Base-by-base conservation (phyloP, 2,888 invertebrate genomes). In the Odiellus spinosus region DNA sequence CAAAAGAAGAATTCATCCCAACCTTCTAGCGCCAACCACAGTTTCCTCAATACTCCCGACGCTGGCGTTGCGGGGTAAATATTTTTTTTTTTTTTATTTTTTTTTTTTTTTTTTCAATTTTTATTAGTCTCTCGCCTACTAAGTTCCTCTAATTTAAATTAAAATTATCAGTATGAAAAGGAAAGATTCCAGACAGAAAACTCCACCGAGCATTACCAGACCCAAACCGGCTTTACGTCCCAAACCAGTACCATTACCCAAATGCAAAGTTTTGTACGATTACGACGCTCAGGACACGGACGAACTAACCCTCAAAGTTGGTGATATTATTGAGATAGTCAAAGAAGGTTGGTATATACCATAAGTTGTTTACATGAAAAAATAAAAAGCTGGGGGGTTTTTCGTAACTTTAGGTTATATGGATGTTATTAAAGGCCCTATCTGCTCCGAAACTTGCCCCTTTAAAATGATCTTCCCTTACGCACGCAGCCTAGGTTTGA, bases 241-340 rank as follows among this genome's bases (percentile, higher is more conserved):
- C 5, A 61, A 62, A 35, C 63, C 58, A 17, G 61, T 53, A 49
- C 26, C 26, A 6, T 59, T 64, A 46, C 71, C 72, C 20, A 67
- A 67, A 52, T 72, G 71, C 40, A 65, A 65, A 53, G 71, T 73
- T 8, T 63, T 77, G 45, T 78, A 74, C 60, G 71, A 74, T 34
- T 78, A 78, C 58, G 73, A 71, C 55, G 76, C 77, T 3, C 73
- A 73, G 58, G 78, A 78, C 61, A 68, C 74, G 12, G 78, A 78
- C 59, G 78, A 78, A 58, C 63, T 78, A 6, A 69, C 68, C 44
- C 72, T 78, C 51, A 68, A 69, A 45, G 74, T 73, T 54, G 75
- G 75, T 17, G 75, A 77, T 47, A 60, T 72, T 33, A 68, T 78
- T 48, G 75, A 76, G 52, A 68, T 78, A 42, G 60, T 76, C 15